Evolutionary conservation across 2,797 vertebrate genomes (phyloP), one percentile per base, ranked within the genome.

Genomic region (Tarsius wallacei): DNA sequence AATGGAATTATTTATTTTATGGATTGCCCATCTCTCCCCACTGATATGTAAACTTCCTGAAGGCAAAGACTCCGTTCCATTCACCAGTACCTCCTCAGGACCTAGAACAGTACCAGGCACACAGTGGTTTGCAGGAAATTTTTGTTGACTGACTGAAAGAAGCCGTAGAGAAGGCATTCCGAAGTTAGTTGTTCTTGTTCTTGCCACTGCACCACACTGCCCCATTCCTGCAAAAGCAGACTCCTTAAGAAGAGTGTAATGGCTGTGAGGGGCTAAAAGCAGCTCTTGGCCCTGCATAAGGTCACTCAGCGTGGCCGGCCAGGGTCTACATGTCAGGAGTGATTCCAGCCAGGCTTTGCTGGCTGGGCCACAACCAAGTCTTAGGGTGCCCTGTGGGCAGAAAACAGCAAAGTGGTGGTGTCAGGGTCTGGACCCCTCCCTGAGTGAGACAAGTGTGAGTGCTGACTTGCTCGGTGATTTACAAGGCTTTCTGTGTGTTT

Each of bases 401-500:
- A 70, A 93, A 88, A 94, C 80, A 86, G 24, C 68, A 66, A 94
- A 96, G 42, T 24, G 70, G 77, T 26, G 21, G 14, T 73, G 55
- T 80, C 55, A 77, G 73, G 49, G n/a, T 82, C 66, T 55, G 19
- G 73, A 86, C 47, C 9, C 55, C 13, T 77, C 16, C 57, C 28
- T 3, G 7, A 36, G 24, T 6, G 47, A 87, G 57, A 73, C 92
- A 96, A 78, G 82, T 83, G 22, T 4, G 33, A 76, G 8, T 68
- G 78, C 81, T 89, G 64, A 68, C 36, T 59, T 15, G 12, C 76
- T 85, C 10, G 1, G 66, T 73, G 83, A 92, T 83, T 90, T 71
- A 55, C 13, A 15, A 73, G 68, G 51, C 21, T 92, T 36, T 47
- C 84, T 55, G 19, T 0, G 26, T 51, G 49, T 42, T 31, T 28